Evolutionary conservation across 2,113 vertebrate species (phyloP), one percentile per base, ranked within the genome.

Genomic region (Scophthalmus maximus): DNA sequence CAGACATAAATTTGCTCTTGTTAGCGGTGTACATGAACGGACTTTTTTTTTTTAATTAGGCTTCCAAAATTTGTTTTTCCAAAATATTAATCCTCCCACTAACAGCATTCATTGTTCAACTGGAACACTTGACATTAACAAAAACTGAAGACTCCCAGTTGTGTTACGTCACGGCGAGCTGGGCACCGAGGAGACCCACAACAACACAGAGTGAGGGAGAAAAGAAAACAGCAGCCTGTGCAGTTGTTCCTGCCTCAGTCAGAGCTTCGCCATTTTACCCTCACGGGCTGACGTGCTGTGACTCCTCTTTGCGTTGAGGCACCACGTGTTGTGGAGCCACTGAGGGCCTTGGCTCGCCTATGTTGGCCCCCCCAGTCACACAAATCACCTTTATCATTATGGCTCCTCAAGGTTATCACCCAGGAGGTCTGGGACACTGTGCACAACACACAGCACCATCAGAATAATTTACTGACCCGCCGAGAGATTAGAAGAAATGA

Each of bases 261-360:
- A 68, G 36, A 38, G 73, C 70, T 79, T 68, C 91, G 93, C 93
- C 92, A 93, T 93, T 93, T 92, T 92, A 80, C 83, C 81, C 85
- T 79, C 76, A 26, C 69, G 72, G 85, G 79, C 83, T 90, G 87
- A 91, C 85, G 89, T 89, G 81, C 75, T 63, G 71, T 61, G 80
- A 81, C 73, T 87, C 60, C 51, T 65, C 68, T 68, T 17, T 76
- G 73, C 73, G 77, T 85, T 79, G 56, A 83, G n/a, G 70, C 47
- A 84, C 88, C 90, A 91, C 90, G 90, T 92, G 92, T 69, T 46
- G 27, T 47, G 64, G 70, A 80, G 27, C 76, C 68, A 76, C 57
- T 22, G 68, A 75, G 25, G 65, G 79, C 70, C 76, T 40, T 50
- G 10, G 46, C 69, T 83, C 61, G n/a, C 36, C 61, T 69, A 68